Base-by-base conservation (phyloP, 2,797 vertebrate species). In the Rhinogobio ventralis region DNA sequence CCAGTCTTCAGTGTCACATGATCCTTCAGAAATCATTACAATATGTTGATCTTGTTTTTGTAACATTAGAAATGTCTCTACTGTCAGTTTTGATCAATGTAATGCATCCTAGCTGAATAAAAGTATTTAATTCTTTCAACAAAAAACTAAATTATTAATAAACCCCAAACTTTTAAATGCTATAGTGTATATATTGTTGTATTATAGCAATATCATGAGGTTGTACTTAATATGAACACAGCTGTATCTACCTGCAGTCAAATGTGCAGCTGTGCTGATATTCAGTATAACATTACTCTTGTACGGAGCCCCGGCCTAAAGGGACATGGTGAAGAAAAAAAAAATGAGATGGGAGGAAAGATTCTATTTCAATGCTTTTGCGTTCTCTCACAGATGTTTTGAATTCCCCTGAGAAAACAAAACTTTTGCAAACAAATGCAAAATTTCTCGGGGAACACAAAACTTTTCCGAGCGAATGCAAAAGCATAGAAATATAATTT, bases 141-240 rank as follows among this genome's bases (percentile, higher is more conserved):
- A 39, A 36, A 7, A 39, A 7, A 39, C 14, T 17, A 49, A 49
- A 49, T 49, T 5, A 49, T 51, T 6, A 51, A 51, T 17, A 8
- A 11, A 39, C 19, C 36, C 1, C 33, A 42, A 69, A 25, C 23
- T 25, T 7, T 53, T 20, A 53, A 53, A 53, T 7, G 7, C 51
- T 53, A 20, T 45, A 45, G 13, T 15, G 23, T 46, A 45, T 71
- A 20, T 13, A 28, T 45, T 46, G n/a, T 49, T 72, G n/a, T 72
- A 28, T 72, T 28, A 46, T 25, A 71, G 68, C 69, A 46, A 72
- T 19, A 72, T 5, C n/a, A 72, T 28, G 1, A 42, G 2, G 42
- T 15, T 46, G n/a, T 28, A 72, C 68, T 67, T 36, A 67, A 67
- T 36, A 67, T 67, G 23, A 71, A 45, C 13, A 71, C 39, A 71